Base-by-base conservation (phyloP, 2,797 vertebrate species). In the Cyclopterus lumpus region DNA sequence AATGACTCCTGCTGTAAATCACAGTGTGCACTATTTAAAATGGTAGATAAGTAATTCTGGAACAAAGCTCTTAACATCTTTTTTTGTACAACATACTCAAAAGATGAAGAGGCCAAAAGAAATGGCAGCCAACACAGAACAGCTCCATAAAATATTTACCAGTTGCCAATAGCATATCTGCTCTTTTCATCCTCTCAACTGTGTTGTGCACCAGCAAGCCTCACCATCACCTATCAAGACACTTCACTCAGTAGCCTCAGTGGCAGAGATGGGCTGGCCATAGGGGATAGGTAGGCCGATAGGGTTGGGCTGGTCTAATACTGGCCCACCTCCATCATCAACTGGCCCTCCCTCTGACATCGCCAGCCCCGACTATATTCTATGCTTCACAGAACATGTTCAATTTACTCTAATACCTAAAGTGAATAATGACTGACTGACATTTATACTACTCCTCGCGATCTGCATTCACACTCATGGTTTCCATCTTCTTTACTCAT, bases 111-210 rank as follows among this genome's bases (percentile, higher is more conserved):
- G 63, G 61, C 32, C 44, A 67, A 49, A 65, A 67, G 36, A 80
- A 87, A 79, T 82, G 73, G 71, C 71, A 82, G 65, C 71, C 42
- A 36, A 69, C 74, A 70, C 28, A 80, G 67, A 71, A 57, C 49
- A 28, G 55, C 71, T 60, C 15, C 64, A 89, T 91, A 14, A 90
- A 92, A 91, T 89, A 90, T 91, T 90, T 62, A 90, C 55, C 57
- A 81, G 77, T 63, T 81, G 85, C 85, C 88, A 79, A 82, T 88
- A 81, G 54, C 46, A 60, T 65, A 76, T 84, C 57, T 77, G 75
- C 69, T 85, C 74, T 80, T 76, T 87, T 86, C 77, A 81, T 86
- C 51, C 73, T 38, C 10, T 38, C 10, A 57, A 28, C 59, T 74
- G 71, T 72, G 64, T 85, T 85, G 71, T 79, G 83, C 84, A 88